A percentile compares a stretch with the other conserved stretches of the same genome.
These are phyloP conservation scores for Saccostrea cuccullata DNA, from an alignment of 1,140 invertebrate genomes.

Conservation along the genomic window DNA sequence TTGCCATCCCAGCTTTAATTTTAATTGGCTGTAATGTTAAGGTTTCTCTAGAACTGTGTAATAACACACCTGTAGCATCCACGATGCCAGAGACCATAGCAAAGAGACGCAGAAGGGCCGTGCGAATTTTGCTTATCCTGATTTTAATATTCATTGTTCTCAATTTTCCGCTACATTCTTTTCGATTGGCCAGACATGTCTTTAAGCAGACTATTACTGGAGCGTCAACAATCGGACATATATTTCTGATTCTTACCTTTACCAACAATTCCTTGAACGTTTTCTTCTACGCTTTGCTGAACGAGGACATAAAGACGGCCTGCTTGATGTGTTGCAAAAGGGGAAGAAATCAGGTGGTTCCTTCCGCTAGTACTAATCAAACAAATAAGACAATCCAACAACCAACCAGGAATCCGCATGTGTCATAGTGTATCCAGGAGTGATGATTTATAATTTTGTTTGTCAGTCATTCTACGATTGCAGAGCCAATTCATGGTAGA, in stretches of 20 bases:
- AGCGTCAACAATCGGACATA: neutral
- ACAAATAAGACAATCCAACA: neutral
- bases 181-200: conserved; percentile 19
- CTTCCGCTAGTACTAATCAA: neutral
- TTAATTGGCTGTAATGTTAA: conserved; percentile 41
- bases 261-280: conserved; percentile 48
- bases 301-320: conserved; percentile 26
- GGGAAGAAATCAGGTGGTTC: neutral
- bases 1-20: conserved; percentile 30
- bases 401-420: too few relatives aligned
- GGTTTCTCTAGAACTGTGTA: conserved; percentile 34
- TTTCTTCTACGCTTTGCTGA: conserved; percentile 51
- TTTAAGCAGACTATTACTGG: neutral
- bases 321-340: neutral
- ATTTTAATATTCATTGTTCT: conserved; percentile 44
- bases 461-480: too few relatives aligned
- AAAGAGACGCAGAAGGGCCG: conserved; percentile 28
- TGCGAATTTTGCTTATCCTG: conserved; percentile 44
- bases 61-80: neutral
- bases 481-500: too few relatives aligned
- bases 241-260: conserved; percentile 44
- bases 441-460: too few relatives aligned
- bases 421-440: too few relatives aligned
- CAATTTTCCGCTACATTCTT: conserved; percentile 47
- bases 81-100: neutral